Base-by-base conservation (phyloP, 2,888 invertebrate species). In the Drosophila peninsularis region DNA sequence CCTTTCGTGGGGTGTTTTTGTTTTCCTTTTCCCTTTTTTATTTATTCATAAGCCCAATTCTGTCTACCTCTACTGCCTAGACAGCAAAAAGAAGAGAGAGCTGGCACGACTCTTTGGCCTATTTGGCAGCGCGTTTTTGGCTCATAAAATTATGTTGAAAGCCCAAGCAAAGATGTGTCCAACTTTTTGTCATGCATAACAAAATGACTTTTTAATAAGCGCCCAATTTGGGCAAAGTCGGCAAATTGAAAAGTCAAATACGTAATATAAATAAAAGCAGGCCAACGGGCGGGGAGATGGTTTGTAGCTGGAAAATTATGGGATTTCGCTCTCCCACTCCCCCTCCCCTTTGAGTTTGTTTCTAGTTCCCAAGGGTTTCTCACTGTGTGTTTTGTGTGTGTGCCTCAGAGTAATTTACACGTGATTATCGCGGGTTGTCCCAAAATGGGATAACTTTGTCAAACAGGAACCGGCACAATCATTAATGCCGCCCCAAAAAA, bases 351-450 rank as follows among this genome's bases (percentile, higher is more conserved):
- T 27, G 11, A 7, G 1, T 11, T 6, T 17, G 14, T 1, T n/a
- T 27, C 14, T n/a, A 7, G 21, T n/a, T 54, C 57, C 45, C 45
- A 47, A 44, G 47, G 55, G 45, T 62, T 49, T 30, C 56, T 1
- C 27, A 6, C 1, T 6, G 7, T 30, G 27, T 47, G 11, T 44
- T 24, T 0, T 50, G 55, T 47, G 17, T 42, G 45, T 68, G 52
- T 36, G 62, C 47, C 64, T 57, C 57, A 6, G 45, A 54, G 74
- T 68, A 81, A 81, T 82, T 82, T 82, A 74, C 82, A 84, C 71
- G 70, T 82, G 82, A 84, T 84, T 84, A 84, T 84, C 81, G 65
- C 78, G 30, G 63, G 41, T 24, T 41, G 69, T 55, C 50, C 70
- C 61, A 68, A 79, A 79, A 75, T 74, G 67, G 67, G 70, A 75